Base-by-base conservation (phyloP, 2,888 invertebrate genomes). In the Lypha dubia region DNA sequence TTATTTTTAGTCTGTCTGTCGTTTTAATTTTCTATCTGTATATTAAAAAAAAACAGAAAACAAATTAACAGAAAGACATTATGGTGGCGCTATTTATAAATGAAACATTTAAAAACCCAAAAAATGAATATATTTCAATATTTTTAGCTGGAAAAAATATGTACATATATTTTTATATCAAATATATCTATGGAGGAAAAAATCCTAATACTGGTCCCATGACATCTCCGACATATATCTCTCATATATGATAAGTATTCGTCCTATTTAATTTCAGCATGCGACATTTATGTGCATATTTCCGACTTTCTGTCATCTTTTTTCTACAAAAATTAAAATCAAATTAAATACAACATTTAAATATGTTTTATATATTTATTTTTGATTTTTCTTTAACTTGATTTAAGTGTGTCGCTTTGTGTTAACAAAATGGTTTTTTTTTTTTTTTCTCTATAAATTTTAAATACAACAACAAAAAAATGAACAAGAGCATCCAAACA, bases 1-100 rank as follows among this genome's bases (percentile, higher is more conserved):
- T 49, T 65, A 65, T 65, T 79, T 73, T 28, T 32, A 77, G 77
- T 44, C 17, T 35, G 32, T 51, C 44, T 35, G 32, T 51, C 44
- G 17, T 56, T 46, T 32, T 38, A 49, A n/a, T 58, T 51, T 60
- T 75, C 0, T 20, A 15, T 44, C 20, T 46, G 17, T 20, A 17
- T n/a, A n/a, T n/a, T n/a, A n/a, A n/a, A n/a, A n/a, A n/a, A n/a
- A n/a, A n/a, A n/a, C n/a, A 63, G 35, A 5, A 24, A 15, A 51
- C 11, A 8, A 1, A 58, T 17, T 17, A 7, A 28, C 17, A n/a
- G 6, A 5, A 35, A 24, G 8, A 56, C 1, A 75, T 35, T 75
- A 65, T 44, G 65, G 65, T 11, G 32, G 63, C 15, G 0, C 22
- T 7, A 0, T 13, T 3, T 38, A 41, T 13, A 1, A 17, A 13